A percentile compares a stretch with the other conserved stretches of the same genome.
phyloP scores from a whole-genome alignment of 2,797 vertebrate species.

The Ctenopoma multispine region DNA sequence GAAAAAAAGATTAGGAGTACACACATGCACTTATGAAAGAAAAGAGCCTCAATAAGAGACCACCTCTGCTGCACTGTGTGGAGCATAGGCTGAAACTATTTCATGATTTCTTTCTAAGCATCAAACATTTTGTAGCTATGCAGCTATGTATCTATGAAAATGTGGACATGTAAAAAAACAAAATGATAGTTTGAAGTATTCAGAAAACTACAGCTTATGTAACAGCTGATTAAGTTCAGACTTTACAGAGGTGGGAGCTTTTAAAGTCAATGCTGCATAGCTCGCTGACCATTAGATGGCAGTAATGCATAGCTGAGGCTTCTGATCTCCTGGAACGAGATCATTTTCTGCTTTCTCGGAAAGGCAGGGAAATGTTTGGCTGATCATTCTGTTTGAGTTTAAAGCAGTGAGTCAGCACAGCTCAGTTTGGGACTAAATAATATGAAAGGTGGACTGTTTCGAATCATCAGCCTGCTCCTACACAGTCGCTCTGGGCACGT shows the following conservation, averaged over 20 bases:
- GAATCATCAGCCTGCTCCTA: not conserved
- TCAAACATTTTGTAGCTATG: not conserved
- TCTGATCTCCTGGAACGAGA: not conserved
- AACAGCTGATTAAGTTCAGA: slow-evolving; percentile 4
- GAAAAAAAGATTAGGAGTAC: slow-evolving; percentile 48
- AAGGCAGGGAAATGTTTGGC: slow-evolving; percentile 32
- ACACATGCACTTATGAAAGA: slow-evolving; percentile 14
- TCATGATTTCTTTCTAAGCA: slow-evolving; percentile 8
- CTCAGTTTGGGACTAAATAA: slow-evolving; percentile 19
- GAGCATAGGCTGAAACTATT: not conserved
- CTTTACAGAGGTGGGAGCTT: not conserved
- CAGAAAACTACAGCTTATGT: not conserved
- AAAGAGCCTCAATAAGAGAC: slow-evolving; percentile 4
- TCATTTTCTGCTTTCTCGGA: slow-evolving; percentile 37
- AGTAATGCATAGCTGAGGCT: slow-evolving; percentile 80
- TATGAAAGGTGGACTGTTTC: slow-evolving; percentile 7
- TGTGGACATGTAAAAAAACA: not conserved
- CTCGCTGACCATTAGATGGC: slow-evolving; percentile 84
- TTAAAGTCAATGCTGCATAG: slow-evolving; percentile 28
- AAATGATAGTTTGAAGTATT: not conserved
- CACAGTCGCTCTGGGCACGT: not conserved
- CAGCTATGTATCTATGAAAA: not conserved
- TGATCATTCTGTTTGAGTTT: slow-evolving; percentile 40
- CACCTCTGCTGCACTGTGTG: slow-evolving; percentile 4
- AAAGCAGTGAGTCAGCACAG: slow-evolving; percentile 59